Conservation (phyloP, 1,140 invertebrate genomes). For the Ceratosolen solmsi region DNA sequence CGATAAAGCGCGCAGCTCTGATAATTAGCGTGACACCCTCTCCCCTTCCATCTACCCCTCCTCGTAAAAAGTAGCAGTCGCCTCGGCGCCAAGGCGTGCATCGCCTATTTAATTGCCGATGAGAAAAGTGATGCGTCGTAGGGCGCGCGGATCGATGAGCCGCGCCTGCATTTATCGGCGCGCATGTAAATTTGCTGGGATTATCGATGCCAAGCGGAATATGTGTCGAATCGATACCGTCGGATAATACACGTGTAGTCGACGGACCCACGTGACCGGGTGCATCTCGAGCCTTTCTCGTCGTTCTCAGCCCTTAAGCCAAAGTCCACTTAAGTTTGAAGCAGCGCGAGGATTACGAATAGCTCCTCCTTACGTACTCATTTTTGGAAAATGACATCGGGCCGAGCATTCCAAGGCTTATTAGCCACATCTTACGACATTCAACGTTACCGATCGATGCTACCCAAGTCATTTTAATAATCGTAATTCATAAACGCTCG, state of each 20-base stretch:
- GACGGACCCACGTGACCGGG: not conserved
- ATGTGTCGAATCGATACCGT: conserved; percentile 67
- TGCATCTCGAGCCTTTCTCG: not conserved
- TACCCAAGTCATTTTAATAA: not conserved
- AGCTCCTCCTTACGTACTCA: not conserved
- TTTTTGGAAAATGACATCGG: not conserved
- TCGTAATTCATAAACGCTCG: not conserved
- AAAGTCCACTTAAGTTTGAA: too few relatives aligned
- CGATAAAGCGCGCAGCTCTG: too few relatives aligned
- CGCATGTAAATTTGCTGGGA: not conserved
- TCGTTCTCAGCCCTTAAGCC: not conserved
- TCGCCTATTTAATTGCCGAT: conserved; percentile 18
- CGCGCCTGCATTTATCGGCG: not conserved
- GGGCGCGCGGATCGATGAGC: not conserved
- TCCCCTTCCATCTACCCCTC: too few relatives aligned
- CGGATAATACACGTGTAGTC: not conserved
- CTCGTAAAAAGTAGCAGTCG: too few relatives aligned
- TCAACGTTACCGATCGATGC: not conserved
- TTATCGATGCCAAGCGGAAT: conserved; percentile 57
- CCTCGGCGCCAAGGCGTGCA: not conserved
- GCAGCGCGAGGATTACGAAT: too few relatives aligned
- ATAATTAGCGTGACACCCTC: too few relatives aligned
- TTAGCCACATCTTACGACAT: not conserved
- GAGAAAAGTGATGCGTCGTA: not conserved
- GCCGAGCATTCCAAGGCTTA: too few relatives aligned